phyloP scores from a whole-genome alignment of 2,797 vertebrate species.

The Schizopygopsis malacanthus region DNA sequence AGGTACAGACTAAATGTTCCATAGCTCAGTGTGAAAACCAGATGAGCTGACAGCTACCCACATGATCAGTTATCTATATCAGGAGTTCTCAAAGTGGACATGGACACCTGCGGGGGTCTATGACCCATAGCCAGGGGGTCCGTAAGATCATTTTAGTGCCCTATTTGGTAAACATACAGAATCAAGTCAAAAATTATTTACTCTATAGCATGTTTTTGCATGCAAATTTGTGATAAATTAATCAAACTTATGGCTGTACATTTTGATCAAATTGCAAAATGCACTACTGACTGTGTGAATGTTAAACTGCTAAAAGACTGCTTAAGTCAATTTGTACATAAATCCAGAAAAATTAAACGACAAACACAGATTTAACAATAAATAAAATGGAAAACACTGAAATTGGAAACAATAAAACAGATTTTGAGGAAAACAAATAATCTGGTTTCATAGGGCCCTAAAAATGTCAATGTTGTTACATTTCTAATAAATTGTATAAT shows the following conservation, averaged over 20 bases:
- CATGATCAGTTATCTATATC: not conserved
- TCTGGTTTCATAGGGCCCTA: not conserved
- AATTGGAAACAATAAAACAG: not conserved
- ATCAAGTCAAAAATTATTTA: not conserved
- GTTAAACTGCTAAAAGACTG: not conserved
- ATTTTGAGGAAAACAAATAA: not conserved
- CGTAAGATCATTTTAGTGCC: too few species aligned
- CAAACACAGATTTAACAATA: not conserved
- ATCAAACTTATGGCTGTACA: too few species aligned
- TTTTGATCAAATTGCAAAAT: not conserved
- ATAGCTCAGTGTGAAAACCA: not conserved
- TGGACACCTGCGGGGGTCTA: too few species aligned
- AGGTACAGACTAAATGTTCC: slow-evolving; percentile 60
- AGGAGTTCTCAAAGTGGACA: not conserved
- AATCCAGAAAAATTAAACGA: not conserved
- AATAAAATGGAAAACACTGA: not conserved
- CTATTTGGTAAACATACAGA: not conserved
- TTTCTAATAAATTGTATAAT: not conserved
- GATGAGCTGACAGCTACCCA: not conserved
- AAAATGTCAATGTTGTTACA: too few species aligned
- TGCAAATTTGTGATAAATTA: too few species aligned
- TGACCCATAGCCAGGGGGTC: too few species aligned
- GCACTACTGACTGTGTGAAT: not conserved
- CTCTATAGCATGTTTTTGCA: too few species aligned
- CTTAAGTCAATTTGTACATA: not conserved